phyloP scores from a whole-genome alignment of 2,888 invertebrate species.

The Euspilapteryx auroguttella region DNA sequence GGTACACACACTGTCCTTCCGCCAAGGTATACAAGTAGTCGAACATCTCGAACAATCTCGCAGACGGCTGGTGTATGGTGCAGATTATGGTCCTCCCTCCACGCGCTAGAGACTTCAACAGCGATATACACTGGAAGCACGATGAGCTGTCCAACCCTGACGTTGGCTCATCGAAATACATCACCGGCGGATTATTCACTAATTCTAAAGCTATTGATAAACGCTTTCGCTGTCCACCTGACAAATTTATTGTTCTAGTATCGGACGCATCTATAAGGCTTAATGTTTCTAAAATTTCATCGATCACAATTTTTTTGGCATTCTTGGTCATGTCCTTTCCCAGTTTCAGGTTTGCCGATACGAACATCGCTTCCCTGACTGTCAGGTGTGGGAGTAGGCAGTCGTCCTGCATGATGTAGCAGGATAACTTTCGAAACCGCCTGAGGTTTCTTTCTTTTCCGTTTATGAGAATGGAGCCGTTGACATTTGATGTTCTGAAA shows the following conservation, averaged over 20 bases:
- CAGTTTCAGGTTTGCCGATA: conserved; percentile 90
- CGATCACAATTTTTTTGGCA: conserved; percentile 78
- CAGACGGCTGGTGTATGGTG: conserved; percentile 96
- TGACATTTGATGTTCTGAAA: conserved; percentile 79
- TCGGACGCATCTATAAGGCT: conserved; percentile 78
- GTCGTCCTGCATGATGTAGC: conserved; percentile 97
- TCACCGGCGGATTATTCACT: conserved; percentile 94
- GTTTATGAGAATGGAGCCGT: conserved; percentile 85
- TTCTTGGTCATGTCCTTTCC: conserved; percentile 73
- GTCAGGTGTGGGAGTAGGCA: conserved; percentile 86
- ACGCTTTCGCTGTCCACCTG: conserved; percentile 90
- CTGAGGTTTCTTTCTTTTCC: conserved; percentile 84
- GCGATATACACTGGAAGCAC: conserved; percentile 88
- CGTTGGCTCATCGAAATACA: conserved; percentile 96
- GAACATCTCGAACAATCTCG: conserved; percentile 94
- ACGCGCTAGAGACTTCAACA: conserved; percentile 85
- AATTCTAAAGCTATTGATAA: conserved; percentile 90
- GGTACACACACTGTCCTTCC: conserved; percentile 92
- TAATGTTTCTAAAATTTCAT: conserved; percentile 84
- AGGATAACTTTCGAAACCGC: conserved; percentile 89
- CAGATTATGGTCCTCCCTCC: conserved; percentile 92
- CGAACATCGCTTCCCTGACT: conserved; percentile 90
- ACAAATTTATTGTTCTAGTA: conserved; percentile 79
- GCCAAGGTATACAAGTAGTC: conserved; percentile 90
- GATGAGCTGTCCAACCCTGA: conserved; percentile 93